A percentile compares a stretch with the other conserved stretches of the same genome.
Conservation (phyloP, 2,888 invertebrate species). For the Oligia strigilis region DNA sequence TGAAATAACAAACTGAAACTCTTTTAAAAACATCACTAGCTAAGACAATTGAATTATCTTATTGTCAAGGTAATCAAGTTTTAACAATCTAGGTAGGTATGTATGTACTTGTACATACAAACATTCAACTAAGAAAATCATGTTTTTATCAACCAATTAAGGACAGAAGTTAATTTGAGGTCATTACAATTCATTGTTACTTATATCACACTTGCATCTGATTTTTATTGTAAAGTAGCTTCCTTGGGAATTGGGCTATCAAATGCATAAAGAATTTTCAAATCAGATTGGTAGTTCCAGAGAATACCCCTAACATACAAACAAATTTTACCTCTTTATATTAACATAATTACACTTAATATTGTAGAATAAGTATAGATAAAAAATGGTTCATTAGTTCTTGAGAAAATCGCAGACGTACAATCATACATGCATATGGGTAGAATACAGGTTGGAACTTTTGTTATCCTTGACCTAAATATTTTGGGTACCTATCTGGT, state of each 20-base stretch:
- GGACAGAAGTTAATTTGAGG: neutral
- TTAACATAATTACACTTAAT: too few relatives aligned
- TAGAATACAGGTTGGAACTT: neutral
- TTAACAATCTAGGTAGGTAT: neutral
- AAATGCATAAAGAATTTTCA: neutral
- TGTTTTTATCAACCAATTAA: neutral
- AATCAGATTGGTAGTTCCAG: too few relatives aligned
- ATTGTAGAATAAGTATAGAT: neutral
- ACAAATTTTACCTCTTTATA: neutral
- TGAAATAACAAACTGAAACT: neutral
- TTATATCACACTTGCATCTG: neutral
- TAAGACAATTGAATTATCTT: slow-evolving; percentile 15
- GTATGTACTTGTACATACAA: neutral
- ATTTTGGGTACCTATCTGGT: neutral
- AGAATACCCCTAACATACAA: neutral
- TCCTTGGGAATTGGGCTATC: neutral
- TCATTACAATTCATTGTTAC: neutral
- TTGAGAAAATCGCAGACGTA: too few relatives aligned
- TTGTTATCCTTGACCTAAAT: neutral
- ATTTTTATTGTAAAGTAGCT: neutral
- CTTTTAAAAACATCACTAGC: neutral
- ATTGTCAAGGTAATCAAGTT: slow-evolving; percentile 10
- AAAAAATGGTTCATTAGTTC: too few relatives aligned
- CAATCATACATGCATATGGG: too few relatives aligned
- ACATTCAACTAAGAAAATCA: neutral